Evolutionary conservation across 2,797 vertebrate genomes (phyloP).

Genomic region (Anabas testudineus): DNA sequence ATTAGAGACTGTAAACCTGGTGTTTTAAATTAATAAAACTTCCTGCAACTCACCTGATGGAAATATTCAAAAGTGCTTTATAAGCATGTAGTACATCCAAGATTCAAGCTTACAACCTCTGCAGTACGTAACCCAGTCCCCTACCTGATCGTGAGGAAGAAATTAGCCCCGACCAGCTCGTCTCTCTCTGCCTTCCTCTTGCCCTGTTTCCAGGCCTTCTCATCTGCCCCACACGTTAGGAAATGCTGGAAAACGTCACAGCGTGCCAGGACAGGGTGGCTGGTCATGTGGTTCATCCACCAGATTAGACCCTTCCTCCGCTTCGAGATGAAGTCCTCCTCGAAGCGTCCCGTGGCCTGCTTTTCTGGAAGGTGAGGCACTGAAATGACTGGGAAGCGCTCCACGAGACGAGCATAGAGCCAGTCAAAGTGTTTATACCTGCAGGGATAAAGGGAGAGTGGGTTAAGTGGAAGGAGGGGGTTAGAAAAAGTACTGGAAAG

Average conservation of each 20-base stretch:
- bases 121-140: constrained; percentile 1
- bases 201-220: constrained; percentile 97
- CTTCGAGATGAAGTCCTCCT: constrained; percentile 98
- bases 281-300: constrained; percentile 99
- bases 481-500: background rate
- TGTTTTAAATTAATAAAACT: background rate
- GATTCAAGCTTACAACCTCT: background rate
- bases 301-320: constrained; percentile 94
- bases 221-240: constrained; percentile 91
- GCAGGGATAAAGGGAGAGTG: background rate
- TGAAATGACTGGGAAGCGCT: constrained; percentile 96
- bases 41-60: background rate
- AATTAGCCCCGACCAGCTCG: constrained; percentile 94
- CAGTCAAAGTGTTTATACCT: constrained; percentile 98
- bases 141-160: constrained; percentile 94
- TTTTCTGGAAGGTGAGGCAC: constrained; percentile 97
- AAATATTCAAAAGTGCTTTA: background rate
- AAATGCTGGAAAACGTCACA: constrained; percentile 98
- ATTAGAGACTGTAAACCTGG: background rate
- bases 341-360: constrained; percentile 96
- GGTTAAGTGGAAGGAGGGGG: background rate
- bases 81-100: no score
- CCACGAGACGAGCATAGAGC: constrained; percentile 93
- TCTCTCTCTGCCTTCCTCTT: constrained; percentile 96
- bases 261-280: constrained; percentile 93